Evolutionary conservation across 2,888 invertebrate genomes (phyloP).

Genomic region (Plagodis dolabraria): DNA sequence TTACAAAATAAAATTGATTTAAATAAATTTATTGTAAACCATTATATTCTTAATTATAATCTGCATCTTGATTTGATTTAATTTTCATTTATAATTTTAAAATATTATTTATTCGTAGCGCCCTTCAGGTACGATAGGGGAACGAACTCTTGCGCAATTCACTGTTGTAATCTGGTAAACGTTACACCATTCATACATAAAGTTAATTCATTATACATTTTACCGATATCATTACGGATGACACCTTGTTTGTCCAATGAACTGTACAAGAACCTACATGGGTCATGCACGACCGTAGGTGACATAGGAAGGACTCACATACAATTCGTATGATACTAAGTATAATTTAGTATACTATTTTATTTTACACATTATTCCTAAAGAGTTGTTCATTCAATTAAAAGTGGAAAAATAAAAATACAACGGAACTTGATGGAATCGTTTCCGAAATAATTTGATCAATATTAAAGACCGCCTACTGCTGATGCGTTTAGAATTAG

Average conservation of each 20-base stretch:
- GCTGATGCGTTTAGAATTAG: too few relatives aligned
- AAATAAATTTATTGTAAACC: too few relatives aligned
- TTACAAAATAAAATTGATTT: too few relatives aligned
- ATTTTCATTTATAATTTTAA: constrained; percentile 50
- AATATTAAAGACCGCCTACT: too few relatives aligned
- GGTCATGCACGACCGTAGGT: background rate
- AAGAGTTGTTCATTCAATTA: too few relatives aligned
- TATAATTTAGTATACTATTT: too few relatives aligned
- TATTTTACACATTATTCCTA: too few relatives aligned
- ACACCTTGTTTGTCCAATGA: constrained; percentile 20
- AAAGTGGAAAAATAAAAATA: too few relatives aligned
- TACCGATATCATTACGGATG: constrained; percentile 30
- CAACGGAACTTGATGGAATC: too few relatives aligned
- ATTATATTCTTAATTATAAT: constrained; percentile 85
- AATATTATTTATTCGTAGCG: constrained; percentile 47
- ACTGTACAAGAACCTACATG: background rate
- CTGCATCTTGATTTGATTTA: constrained; percentile 90
- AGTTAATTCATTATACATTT: constrained; percentile 43
- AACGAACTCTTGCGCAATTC: constrained; percentile 36
- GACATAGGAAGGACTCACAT: background rate
- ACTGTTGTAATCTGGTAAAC: constrained; percentile 38
- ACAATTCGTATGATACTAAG: background rate
- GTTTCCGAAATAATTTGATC: too few relatives aligned
- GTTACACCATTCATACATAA: constrained; percentile 42
- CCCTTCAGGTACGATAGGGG: constrained; percentile 35